Evolutionary conservation across 2,888 invertebrate species (phyloP).

Genomic region (Thysanoteuthis rhombus): DNA sequence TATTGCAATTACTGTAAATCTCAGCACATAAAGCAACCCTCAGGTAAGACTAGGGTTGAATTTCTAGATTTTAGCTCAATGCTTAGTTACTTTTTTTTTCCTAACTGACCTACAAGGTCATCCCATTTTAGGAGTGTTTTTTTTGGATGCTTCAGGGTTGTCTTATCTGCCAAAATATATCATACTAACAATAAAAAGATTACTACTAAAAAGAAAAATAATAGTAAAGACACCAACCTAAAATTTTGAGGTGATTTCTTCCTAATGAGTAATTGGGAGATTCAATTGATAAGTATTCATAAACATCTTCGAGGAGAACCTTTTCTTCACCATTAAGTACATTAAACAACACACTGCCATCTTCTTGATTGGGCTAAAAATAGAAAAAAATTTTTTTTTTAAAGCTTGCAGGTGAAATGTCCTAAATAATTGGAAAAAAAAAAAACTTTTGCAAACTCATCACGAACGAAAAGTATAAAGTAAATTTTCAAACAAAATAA

Average conservation of each 20-base stretch:
- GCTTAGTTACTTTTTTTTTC: too few species aligned
- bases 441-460: not conserved
- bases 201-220: too few species aligned
- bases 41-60: too few species aligned
- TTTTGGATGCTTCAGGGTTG: too few species aligned
- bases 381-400: not conserved
- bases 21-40: too few species aligned
- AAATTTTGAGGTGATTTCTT: constrained; percentile 44
- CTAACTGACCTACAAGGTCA: too few species aligned
- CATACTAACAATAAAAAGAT: too few species aligned
- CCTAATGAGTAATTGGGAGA: constrained; percentile 44
- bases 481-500: too few species aligned
- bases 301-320: constrained; percentile 15
- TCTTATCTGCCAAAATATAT: too few species aligned
- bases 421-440: not conserved
- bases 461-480: not conserved
- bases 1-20: too few species aligned
- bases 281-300: not conserved
- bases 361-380: not conserved
- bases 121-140: too few species aligned
- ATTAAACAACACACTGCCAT: not conserved
- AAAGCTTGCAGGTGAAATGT: not conserved
- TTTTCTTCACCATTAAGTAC: not conserved
- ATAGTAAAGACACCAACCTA: constrained; percentile 33
- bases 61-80: too few species aligned